Percentiles rank a stretch among this genome's conserved stretches.
These are phyloP conservation scores for Porites australiensis DNA, from an alignment of 64 coral and sea anemone genomes.

Conservation along the genomic window DNA sequence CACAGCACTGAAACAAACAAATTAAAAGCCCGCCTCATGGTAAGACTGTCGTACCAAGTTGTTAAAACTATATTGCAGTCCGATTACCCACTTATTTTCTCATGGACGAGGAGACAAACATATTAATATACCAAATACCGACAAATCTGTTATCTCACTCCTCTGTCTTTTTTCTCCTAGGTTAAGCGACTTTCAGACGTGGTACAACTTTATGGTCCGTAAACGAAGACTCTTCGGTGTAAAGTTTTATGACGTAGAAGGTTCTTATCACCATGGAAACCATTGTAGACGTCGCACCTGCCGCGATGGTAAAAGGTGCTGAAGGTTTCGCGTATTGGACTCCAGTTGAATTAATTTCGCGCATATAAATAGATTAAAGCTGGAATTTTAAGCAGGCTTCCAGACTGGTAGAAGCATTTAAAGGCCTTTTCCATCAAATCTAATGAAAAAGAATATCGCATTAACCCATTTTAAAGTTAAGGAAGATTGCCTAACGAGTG, in stretches of 20 bases:
- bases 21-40: slow-evolving; percentile 33
- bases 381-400: background rate
- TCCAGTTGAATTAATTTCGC: background rate
- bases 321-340: background rate
- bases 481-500: background rate
- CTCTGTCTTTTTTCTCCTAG: background rate
- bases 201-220: background rate
- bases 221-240: slow-evolving; percentile 21
- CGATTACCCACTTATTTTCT: background rate
- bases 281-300: slow-evolving; percentile 67
- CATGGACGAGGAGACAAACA: background rate
- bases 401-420: background rate
- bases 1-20: slow-evolving; percentile 34
- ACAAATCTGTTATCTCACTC: background rate
- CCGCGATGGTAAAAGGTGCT: background rate
- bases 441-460: background rate
- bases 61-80: background rate
- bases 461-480: background rate
- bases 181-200: background rate
- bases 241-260: slow-evolving; percentile 49
- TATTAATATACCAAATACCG: background rate
- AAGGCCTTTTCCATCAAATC: background rate
- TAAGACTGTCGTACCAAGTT: slow-evolving; percentile 3
- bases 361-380: background rate
- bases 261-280: slow-evolving; percentile 33